Percentiles rank a stretch among this genome's conserved stretches.
These are phyloP conservation scores for Pygoscelis adeliae DNA, from an alignment of 2,113 vertebrate species.

Conservation along the genomic window DNA sequence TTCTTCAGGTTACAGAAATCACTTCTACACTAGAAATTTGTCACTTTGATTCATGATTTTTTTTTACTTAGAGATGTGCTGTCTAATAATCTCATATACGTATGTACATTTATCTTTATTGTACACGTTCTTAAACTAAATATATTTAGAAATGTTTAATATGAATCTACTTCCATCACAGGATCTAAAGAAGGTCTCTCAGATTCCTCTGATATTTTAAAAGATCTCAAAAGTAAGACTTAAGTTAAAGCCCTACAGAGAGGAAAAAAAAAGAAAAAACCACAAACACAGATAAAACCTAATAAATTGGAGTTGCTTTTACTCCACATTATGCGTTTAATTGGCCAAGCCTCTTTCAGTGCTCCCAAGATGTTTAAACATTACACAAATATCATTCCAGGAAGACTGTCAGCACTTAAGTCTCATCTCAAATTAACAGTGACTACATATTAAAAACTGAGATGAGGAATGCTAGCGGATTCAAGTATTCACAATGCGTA, in stretches of 20 bases:
- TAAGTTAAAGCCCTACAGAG: not conserved
- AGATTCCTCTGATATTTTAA: not conserved
- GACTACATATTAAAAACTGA: not conserved
- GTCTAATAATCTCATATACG: not conserved
- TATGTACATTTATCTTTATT: not conserved
- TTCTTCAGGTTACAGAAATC: not conserved
- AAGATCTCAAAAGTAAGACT: not conserved
- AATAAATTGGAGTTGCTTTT: not conserved
- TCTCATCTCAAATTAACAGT: not conserved
- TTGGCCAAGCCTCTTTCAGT: not conserved
- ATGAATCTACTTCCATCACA: not conserved
- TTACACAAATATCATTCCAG: not conserved
- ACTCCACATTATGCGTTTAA: not conserved
- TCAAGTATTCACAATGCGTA: not conserved
- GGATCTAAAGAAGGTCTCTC: not conserved
- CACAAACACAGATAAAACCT: not conserved
- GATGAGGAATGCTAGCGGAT: not conserved
- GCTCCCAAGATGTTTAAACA: not conserved
- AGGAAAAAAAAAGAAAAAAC: fast-evolving
- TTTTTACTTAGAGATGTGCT: not conserved
- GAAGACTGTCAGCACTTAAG: not conserved
- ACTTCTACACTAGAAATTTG: not conserved
- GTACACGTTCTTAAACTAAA: not conserved
- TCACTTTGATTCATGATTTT: not conserved
- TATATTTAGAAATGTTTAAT: not conserved